These are phyloP conservation scores for Sus cebifrons DNA, from an alignment of 2,797 vertebrate genomes.

Conservation along the genomic window DNA sequence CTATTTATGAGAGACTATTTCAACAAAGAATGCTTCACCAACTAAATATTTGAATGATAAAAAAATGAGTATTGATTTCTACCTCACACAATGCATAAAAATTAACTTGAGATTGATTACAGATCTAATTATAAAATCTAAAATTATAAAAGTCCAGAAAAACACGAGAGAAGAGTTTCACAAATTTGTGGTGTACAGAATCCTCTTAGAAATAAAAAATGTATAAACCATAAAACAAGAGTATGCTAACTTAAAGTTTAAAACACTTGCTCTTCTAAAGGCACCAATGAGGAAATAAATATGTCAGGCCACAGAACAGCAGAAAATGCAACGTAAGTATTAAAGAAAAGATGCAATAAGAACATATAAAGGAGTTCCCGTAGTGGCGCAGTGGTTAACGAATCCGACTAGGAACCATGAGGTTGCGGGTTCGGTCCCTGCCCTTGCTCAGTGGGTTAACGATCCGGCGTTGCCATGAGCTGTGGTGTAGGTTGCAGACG, in stretches of 20 bases:
- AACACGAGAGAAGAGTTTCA: neutral
- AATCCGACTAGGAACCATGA: too few relatives aligned
- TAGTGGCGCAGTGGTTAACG: too few relatives aligned
- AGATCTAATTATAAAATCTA: neutral
- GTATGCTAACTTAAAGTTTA: neutral
- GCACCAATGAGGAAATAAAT: slow-evolving; percentile 18
- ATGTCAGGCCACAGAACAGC: neutral
- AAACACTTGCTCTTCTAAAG: slow-evolving; percentile 29
- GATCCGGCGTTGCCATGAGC: too few relatives aligned
- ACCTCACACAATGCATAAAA: neutral
- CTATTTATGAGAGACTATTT: neutral
- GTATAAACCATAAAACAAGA: neutral
- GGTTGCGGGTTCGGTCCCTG: too few relatives aligned
- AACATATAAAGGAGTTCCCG: neutral
- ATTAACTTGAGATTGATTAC: neutral
- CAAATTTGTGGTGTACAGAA: neutral
- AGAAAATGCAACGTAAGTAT: neutral
- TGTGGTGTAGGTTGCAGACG: too few relatives aligned
- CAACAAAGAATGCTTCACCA: neutral
- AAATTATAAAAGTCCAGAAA: neutral
- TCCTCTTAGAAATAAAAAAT: neutral
- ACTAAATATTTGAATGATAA: neutral
- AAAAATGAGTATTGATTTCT: neutral
- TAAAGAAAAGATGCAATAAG: neutral
- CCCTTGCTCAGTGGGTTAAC: too few relatives aligned